A percentile compares a stretch with the other conserved stretches of the same genome.
phyloP scores from a whole-genome alignment of 92 coral and sea anemone species.

The Palythoa heliodiscus region DNA sequence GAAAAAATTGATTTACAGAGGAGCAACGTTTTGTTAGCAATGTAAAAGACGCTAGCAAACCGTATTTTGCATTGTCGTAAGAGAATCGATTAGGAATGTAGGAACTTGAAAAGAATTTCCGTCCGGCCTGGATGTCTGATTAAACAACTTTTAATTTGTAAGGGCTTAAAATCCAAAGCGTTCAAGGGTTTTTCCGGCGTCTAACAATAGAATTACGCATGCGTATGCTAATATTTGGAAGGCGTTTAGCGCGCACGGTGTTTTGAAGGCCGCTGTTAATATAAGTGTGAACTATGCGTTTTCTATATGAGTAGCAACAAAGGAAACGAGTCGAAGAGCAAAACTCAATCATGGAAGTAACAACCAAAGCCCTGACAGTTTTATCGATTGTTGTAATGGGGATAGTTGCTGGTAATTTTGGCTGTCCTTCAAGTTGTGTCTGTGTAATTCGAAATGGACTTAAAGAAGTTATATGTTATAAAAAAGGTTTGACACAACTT shows the following conservation, averaged over 20 bases:
- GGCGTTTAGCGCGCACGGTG: slow-evolving; percentile 34
- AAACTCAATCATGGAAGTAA: slow-evolving; percentile 13
- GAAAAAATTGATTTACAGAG: not conserved
- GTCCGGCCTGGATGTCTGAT: slow-evolving; percentile 19
- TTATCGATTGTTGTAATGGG: slow-evolving; percentile 17
- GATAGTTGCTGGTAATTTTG: not conserved
- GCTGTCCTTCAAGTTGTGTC: slow-evolving; percentile 34
- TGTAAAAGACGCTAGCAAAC: not conserved
- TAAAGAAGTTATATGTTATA: slow-evolving; percentile 25
- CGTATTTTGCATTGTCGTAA: not conserved
- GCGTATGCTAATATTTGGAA: slow-evolving; percentile 42
- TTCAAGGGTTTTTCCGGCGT: slow-evolving; percentile 42
- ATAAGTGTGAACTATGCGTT: slow-evolving; percentile 33
- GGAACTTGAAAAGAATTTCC: slow-evolving; percentile 42
- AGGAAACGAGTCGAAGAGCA: slow-evolving; percentile 8
- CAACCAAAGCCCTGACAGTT: slow-evolving; percentile 18
- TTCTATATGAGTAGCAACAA: slow-evolving; percentile 13
- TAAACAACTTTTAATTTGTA: slow-evolving; percentile 19
- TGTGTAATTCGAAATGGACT: not conserved
- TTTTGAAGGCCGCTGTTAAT: slow-evolving; percentile 32
- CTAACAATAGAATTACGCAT: slow-evolving; percentile 39
- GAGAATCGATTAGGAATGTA: slow-evolving; percentile 1
- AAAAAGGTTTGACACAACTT: slow-evolving; percentile 14
- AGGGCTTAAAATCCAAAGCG: slow-evolving; percentile 37
- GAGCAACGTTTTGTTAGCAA: not conserved